Evolutionary conservation across 1,140 invertebrate genomes (phyloP), one percentile per base, ranked within the genome.

Genomic region (Drosophila elegans): DNA sequence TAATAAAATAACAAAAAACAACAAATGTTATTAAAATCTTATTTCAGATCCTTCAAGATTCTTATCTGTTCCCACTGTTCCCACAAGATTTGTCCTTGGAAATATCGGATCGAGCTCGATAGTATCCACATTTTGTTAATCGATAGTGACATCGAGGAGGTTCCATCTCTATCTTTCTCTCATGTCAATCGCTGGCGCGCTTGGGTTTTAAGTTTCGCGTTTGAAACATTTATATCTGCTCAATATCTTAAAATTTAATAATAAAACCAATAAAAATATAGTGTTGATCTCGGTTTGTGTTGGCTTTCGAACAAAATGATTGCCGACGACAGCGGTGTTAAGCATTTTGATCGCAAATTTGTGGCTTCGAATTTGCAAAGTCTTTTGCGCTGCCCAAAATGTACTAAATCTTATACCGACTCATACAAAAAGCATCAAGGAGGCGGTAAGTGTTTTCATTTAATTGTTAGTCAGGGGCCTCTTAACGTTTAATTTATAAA

Each of bases 341-440:
- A 78, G 44, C 51, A 72, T 36, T 91, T 91, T 12, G 90, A 86
- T 77, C 71, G 61, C 34, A 78, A 78, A 46, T 91, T 91, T 56
- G 83, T 91, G 27, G 83, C 80, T 3, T 53, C 44, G 0, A 74
- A 82, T 34, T 75, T 86, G 45, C 64, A 62, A 6, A 71, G 55
- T 54, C 34, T 78, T 7, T 53, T 78, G 12, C 54, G 69, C 12
- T 91, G 90, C 42, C 80, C 80, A 11, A 85, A 83, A 36, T 91
- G 90, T 36, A 6, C n/a, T 0, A 38, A 13, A n/a, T 48, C 51
- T 9, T 86, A 66, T 51, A 64, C 63, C 0, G 46, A 57, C 29
- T 34, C 2, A 0, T 4, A 32, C 29, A 25, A 27, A 9, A 66
- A 39, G 2, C 7, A 10, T 7, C 7, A 39, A 6, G 29, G 2